phyloP scores from a whole-genome alignment of 2,888 invertebrate genomes.

The Panzeria rudis region DNA sequence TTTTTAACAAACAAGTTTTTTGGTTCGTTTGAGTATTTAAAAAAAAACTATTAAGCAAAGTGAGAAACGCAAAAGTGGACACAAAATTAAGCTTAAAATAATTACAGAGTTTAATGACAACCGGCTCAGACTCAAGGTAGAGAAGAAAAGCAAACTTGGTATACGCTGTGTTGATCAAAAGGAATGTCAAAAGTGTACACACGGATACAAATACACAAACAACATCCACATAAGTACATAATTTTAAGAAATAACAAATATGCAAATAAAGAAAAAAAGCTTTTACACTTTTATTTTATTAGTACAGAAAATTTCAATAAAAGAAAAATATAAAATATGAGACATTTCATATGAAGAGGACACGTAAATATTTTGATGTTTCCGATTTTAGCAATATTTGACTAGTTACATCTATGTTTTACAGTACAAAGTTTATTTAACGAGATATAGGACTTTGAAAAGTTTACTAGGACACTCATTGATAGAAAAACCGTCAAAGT shows the following conservation, averaged over 20 bases:
- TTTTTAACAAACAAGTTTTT: neutral
- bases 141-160: constrained; percentile 6
- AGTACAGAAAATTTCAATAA: too few relatives aligned
- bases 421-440: too few relatives aligned
- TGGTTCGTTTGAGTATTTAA: neutral
- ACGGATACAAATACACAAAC: neutral
- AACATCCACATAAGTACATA: neutral
- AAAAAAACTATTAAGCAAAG: constrained; percentile 6
- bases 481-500: too few relatives aligned
- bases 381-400: too few relatives aligned
- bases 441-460: too few relatives aligned
- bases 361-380: too few relatives aligned
- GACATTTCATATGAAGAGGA: too few relatives aligned
- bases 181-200: constrained; percentile 46
- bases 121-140: constrained; percentile 25
- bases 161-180: constrained; percentile 13
- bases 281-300: neutral
- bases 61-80: constrained; percentile 18
- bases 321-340: too few relatives aligned
- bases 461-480: too few relatives aligned
- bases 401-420: too few relatives aligned
- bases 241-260: neutral
- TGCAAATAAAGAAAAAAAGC: neutral
- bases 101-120: constrained; percentile 22
- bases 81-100: constrained; percentile 33